These are phyloP conservation scores for Arrhopalites spinosus DNA, from an alignment of 2,888 invertebrate species.

Conservation along the genomic window DNA sequence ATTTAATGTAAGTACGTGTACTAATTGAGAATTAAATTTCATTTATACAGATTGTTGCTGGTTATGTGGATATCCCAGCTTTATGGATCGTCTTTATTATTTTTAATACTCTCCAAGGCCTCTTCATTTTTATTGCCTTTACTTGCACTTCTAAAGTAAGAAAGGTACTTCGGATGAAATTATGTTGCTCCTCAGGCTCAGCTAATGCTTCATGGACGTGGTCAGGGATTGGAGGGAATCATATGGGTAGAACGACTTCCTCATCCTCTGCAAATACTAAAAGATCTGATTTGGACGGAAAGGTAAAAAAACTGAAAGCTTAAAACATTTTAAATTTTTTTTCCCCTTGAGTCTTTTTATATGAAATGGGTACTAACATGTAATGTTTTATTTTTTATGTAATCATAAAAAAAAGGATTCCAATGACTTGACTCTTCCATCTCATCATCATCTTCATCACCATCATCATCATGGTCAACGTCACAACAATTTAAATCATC, in stretches of 20 bases:
- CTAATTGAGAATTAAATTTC: no score
- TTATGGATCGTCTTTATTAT: conserved; percentile 62
- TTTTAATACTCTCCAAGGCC: conserved; percentile 62
- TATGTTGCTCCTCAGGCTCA: conserved; percentile 43
- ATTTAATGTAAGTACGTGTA: no score
- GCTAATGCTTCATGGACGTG: conserved; percentile 55
- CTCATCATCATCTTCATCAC: conserved; percentile 29
- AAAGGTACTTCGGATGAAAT: conserved; percentile 47
- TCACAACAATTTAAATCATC: conserved; percentile 36
- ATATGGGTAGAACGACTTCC: conserved; percentile 48
- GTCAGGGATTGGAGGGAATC: conserved; percentile 53
- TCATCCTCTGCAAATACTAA: conserved; percentile 53
- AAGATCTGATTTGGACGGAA: conserved; percentile 50
- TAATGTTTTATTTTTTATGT: no score
- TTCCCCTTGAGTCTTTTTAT: no score
- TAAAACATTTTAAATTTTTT: no score
- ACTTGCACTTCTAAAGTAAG: conserved; percentile 62
- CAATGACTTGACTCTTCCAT: conserved; percentile 44
- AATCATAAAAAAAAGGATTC: conserved; percentile 42
- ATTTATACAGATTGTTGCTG: conserved; percentile 62
- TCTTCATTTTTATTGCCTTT: conserved; percentile 63
- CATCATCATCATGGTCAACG: conserved; percentile 22
- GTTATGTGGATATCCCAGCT: conserved; percentile 58
- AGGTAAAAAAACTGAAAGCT: no score
- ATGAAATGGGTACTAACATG: no score